Evolutionary conservation across 2,797 vertebrate species (phyloP).

Genomic region (Lindbergichthys nudifrons): DNA sequence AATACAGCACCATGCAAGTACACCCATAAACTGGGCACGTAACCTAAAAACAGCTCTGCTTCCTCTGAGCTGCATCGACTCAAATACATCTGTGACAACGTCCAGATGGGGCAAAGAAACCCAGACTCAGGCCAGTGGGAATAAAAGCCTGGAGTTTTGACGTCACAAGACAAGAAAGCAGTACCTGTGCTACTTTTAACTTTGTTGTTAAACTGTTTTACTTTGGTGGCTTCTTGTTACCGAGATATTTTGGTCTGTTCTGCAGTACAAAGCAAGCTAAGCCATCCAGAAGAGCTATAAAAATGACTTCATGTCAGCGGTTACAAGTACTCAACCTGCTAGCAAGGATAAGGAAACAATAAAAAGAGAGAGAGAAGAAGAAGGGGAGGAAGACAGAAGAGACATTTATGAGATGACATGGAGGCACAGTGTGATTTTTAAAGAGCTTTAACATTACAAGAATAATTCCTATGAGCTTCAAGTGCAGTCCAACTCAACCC

Average conservation of each 20-base stretch:
- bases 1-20: background rate
- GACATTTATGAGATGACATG: slow-evolving; percentile 16
- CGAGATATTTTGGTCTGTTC: slow-evolving; percentile 21
- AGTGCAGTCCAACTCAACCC: slow-evolving; percentile 55
- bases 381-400: background rate
- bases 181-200: background rate
- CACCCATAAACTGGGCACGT: background rate
- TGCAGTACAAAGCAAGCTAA: slow-evolving; percentile 10
- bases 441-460: slow-evolving; percentile 55
- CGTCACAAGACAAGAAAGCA: background rate
- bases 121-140: background rate
- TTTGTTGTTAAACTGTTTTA: background rate
- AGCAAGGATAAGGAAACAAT: background rate
- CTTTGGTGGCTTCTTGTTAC: background rate
- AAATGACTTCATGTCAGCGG: slow-evolving; percentile 1
- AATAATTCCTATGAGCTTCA: slow-evolving; percentile 59
- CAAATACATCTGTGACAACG: background rate
- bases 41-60: background rate
- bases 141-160: background rate
- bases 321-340: slow-evolving; percentile 10
- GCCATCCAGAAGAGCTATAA: background rate
- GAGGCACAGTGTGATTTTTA: slow-evolving; percentile 73
- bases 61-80: background rate
- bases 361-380: background rate
- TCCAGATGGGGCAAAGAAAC: background rate